Evolutionary conservation across 2,888 invertebrate genomes (phyloP).

Genomic region (Metellina segmentata): DNA sequence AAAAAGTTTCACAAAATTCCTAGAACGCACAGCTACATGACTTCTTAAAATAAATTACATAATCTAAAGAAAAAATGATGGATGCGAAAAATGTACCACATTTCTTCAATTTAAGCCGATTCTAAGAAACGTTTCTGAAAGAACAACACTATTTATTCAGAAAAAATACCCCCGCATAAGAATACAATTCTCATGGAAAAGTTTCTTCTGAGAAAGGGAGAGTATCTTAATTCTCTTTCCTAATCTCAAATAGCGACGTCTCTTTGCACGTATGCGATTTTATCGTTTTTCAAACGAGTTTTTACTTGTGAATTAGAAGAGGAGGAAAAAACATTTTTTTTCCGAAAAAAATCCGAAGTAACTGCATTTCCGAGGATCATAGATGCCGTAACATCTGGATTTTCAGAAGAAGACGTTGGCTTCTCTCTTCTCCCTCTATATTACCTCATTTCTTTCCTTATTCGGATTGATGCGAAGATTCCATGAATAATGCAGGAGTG

Average conservation of each 20-base stretch:
- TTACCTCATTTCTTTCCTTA: constrained; percentile 56
- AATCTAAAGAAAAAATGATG: background rate
- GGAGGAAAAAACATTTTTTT: constrained; percentile 9
- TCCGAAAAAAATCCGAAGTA: constrained; percentile 18
- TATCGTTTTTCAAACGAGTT: constrained; percentile 62
- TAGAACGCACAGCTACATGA: background rate
- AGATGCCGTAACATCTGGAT: constrained; percentile 61
- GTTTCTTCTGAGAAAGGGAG: constrained; percentile 2
- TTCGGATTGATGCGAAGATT: constrained; percentile 53
- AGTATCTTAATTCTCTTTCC: background rate
- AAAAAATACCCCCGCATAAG: background rate
- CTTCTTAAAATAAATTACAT: background rate
- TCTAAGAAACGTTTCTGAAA: background rate
- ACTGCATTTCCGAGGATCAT: constrained; percentile 37
- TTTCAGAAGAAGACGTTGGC: constrained; percentile 23
- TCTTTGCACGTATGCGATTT: constrained; percentile 49
- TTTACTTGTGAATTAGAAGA: constrained; percentile 53
- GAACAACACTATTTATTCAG: background rate
- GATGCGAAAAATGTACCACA: background rate
- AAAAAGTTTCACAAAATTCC: background rate
- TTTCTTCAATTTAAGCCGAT: background rate
- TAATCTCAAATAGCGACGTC: constrained; percentile 25
- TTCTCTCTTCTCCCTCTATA: constrained; percentile 15
- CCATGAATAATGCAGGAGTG: constrained; percentile 61
- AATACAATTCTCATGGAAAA: constrained; percentile 14